phyloP scores from a whole-genome alignment of 2,113 vertebrate genomes.

The Eonycteris spelaea region DNA sequence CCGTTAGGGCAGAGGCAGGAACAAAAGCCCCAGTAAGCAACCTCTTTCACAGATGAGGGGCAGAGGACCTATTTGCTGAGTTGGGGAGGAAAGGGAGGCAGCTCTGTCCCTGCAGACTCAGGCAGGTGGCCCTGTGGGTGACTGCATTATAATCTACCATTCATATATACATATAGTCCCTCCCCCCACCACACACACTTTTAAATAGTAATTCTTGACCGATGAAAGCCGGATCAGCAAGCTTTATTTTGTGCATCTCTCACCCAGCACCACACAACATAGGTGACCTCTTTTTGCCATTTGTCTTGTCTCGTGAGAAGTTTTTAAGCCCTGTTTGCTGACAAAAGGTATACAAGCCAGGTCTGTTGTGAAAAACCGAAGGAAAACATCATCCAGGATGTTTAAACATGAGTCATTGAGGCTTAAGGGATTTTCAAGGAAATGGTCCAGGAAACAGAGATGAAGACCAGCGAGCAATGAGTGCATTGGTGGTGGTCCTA shows the following conservation, averaged over 20 bases:
- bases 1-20: background rate
- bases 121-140: background rate
- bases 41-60: background rate
- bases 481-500: background rate
- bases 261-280: too few species aligned
- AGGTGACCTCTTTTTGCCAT: background rate
- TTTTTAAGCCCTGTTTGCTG: background rate
- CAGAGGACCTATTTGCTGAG: background rate
- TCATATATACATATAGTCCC: too few species aligned
- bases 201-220: background rate
- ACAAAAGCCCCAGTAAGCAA: background rate
- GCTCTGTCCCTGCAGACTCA: background rate
- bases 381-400: background rate
- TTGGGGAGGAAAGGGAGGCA: background rate
- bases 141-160: background rate
- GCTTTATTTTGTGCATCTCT: background rate
- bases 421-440: background rate
- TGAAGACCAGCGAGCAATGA: background rate
- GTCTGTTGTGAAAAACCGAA: background rate
- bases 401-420: background rate
- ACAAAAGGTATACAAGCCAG: background rate
- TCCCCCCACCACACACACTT: too few species aligned
- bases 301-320: background rate
- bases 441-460: background rate
- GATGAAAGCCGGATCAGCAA: background rate